Evolutionary conservation across 2,888 invertebrate species (phyloP).

Genomic region (Diogma glabrata): DNA sequence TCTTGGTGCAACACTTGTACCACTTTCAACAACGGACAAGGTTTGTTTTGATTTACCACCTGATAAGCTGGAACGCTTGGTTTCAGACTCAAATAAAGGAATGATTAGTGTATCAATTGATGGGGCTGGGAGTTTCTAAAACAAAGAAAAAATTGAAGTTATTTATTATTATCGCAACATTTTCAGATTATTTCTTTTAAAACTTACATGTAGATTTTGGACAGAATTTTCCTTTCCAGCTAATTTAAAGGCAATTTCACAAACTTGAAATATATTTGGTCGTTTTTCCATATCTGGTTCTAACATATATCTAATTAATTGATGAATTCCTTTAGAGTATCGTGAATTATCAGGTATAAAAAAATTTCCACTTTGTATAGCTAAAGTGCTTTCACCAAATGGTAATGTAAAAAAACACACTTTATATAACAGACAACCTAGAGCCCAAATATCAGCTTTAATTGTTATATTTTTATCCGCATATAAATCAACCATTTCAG

Average conservation of each 20-base stretch:
- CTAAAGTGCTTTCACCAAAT: constrained; percentile 85
- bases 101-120: constrained; percentile 50
- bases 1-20: constrained; percentile 71
- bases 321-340: constrained; percentile 58
- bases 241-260: constrained; percentile 58
- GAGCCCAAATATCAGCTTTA: constrained; percentile 83
- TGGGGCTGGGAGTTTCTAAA: constrained; percentile 53
- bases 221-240: constrained; percentile 64
- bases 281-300: constrained; percentile 70
- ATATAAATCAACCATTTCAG: constrained; percentile 91
- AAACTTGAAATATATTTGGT: constrained; percentile 81
- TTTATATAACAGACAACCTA: constrained; percentile 80
- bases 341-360: constrained; percentile 70
- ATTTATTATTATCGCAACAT: constrained; percentile 4
- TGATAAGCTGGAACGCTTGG: constrained; percentile 38
- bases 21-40: constrained; percentile 43
- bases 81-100: constrained; percentile 60
- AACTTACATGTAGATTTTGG: constrained; percentile 62
- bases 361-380: constrained; percentile 82
- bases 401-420: constrained; percentile 81
- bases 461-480: constrained; percentile 70
- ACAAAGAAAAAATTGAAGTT: constrained; percentile 18
- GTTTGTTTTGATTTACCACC: constrained; percentile 35
- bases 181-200: constrained; percentile 7
- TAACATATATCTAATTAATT: constrained; percentile 70